phyloP scores from a whole-genome alignment of 2,797 vertebrate genomes.

The Scolopax bukidnonensis region DNA sequence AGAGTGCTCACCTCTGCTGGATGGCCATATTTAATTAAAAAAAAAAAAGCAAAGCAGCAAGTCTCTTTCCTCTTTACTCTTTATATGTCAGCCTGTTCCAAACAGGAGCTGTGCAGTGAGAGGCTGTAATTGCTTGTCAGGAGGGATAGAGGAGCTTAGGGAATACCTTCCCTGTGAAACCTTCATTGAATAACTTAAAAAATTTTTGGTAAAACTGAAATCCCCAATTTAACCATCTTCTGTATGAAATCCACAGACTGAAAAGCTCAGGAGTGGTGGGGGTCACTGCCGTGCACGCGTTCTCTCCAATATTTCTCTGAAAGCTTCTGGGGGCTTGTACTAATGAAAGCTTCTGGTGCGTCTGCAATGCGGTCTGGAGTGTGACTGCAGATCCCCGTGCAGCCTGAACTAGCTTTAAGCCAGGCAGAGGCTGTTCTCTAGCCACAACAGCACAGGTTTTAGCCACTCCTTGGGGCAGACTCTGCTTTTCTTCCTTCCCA shows the following conservation, averaged over 20 bases:
- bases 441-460: not conserved
- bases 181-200: not conserved
- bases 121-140: not conserved
- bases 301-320: not conserved
- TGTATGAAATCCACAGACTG: not conserved
- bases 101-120: not conserved
- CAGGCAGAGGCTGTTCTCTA: not conserved
- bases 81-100: not conserved
- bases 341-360: not conserved
- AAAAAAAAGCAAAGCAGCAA: not conserved
- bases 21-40: not conserved
- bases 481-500: not conserved
- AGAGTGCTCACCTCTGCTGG: not conserved
- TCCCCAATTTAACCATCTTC: not conserved
- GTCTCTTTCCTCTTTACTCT: not conserved
- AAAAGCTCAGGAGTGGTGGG: not conserved
- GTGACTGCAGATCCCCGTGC: not conserved
- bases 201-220: not conserved
- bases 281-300: not conserved
- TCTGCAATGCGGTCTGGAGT: conserved; percentile 13
- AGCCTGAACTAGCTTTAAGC: not conserved
- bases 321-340: fast-evolving
- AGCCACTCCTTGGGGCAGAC: not conserved
- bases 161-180: not conserved
- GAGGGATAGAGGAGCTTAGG: not conserved